These are phyloP conservation scores for Neocloeon triangulifer DNA, from an alignment of 1,140 invertebrate genomes.

Conservation along the genomic window DNA sequence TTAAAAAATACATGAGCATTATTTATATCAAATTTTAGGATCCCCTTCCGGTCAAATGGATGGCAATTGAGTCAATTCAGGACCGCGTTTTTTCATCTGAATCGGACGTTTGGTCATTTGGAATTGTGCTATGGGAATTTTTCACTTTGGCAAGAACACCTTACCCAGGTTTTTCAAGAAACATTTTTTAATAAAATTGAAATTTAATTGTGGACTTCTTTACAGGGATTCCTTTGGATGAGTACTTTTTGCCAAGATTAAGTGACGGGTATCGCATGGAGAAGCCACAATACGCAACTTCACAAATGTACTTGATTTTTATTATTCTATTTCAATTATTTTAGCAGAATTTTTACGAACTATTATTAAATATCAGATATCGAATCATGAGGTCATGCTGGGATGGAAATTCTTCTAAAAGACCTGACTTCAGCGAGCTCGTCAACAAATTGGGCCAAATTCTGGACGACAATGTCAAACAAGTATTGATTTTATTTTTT, in stretches of 20 bases:
- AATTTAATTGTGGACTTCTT: too few relatives aligned
- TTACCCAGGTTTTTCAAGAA: slow-evolving; percentile 57
- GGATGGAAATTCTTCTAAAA: neutral
- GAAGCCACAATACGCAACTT: slow-evolving; percentile 52
- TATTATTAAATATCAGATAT: slow-evolving; percentile 1
- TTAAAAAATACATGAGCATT: too few relatives aligned
- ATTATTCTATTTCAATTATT: slow-evolving; percentile 1
- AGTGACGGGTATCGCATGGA: slow-evolving; percentile 71
- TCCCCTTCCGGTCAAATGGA: slow-evolving; percentile 61
- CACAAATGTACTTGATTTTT: slow-evolving; percentile 29
- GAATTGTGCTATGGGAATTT: slow-evolving; percentile 84
- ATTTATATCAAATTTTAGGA: too few relatives aligned
- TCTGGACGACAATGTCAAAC: neutral
- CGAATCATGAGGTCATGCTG: neutral
- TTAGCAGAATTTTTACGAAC: slow-evolving; percentile 4
- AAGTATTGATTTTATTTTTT: too few relatives aligned
- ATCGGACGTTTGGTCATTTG: slow-evolving; percentile 85
- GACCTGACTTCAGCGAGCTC: neutral
- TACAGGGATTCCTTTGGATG: slow-evolving; percentile 36
- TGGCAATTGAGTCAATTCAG: slow-evolving; percentile 58
- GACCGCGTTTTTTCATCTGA: slow-evolving; percentile 64
- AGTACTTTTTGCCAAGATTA: slow-evolving; percentile 46
- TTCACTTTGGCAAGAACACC: slow-evolving; percentile 74
- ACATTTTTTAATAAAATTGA: too few relatives aligned
- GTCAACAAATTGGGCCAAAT: neutral